phyloP scores from a whole-genome alignment of 2,888 invertebrate species.

The Germaria angustata region DNA sequence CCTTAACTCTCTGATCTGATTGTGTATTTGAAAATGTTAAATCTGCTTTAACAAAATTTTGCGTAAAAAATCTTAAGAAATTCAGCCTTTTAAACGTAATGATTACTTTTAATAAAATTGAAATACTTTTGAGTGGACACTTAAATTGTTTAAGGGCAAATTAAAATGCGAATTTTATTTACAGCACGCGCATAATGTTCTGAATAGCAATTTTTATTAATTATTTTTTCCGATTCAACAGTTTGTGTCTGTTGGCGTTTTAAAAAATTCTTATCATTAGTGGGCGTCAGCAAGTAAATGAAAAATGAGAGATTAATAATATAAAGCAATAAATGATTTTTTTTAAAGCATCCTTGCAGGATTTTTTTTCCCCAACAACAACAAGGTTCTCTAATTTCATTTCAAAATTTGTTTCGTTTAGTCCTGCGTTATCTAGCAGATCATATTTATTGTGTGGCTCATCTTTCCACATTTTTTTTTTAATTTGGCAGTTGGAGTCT shows the following conservation, averaged over 20 bases:
- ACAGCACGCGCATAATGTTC: constrained; percentile 7
- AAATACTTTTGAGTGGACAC: too few relatives aligned
- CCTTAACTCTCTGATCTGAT: too few relatives aligned
- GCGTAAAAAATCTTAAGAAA: too few relatives aligned
- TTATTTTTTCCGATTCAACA: constrained; percentile 37
- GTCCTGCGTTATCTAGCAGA: constrained; percentile 13
- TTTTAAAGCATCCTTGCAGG: background rate
- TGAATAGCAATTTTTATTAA: constrained; percentile 9
- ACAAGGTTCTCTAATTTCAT: background rate
- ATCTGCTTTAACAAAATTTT: too few relatives aligned
- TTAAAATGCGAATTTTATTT: too few relatives aligned
- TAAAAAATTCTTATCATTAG: constrained; percentile 9
- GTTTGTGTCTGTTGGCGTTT: constrained; percentile 10
- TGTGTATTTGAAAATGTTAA: too few relatives aligned
- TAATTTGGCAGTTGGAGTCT: background rate
- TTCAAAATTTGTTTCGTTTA: background rate
- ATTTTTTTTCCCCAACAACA: background rate
- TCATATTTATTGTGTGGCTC: constrained; percentile 28
- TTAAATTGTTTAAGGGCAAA: too few relatives aligned
- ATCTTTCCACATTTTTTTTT: background rate
- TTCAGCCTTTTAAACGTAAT: too few relatives aligned
- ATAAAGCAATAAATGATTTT: background rate
- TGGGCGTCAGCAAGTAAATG: constrained; percentile 15
- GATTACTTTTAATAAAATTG: too few relatives aligned
- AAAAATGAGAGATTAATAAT: background rate